A percentile compares a stretch with the other conserved stretches of the same genome.
Conservation (phyloP, 2,113 vertebrate species). For the Lycocorax pyrrhopterus region DNA sequence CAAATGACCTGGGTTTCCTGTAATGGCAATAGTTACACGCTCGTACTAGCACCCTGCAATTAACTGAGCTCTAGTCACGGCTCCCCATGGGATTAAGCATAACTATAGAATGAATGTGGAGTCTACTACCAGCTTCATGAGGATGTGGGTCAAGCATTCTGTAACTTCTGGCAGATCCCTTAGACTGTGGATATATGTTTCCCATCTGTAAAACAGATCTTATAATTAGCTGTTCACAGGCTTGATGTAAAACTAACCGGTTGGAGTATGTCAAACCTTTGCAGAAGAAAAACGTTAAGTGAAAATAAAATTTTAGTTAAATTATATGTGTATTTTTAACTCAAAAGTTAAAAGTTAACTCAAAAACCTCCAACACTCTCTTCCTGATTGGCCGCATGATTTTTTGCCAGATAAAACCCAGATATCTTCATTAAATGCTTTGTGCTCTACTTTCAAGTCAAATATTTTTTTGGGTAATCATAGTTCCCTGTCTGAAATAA, state of each 20-base stretch:
- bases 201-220: not conserved
- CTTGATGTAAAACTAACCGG: not conserved
- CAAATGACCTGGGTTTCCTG: constrained; percentile 42
- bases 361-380: not conserved
- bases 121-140: not conserved
- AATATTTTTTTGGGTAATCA: not conserved
- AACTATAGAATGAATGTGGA: not conserved
- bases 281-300: not conserved
- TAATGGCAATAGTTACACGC: not conserved
- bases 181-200: not conserved
- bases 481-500: not conserved
- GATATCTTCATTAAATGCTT: not conserved
- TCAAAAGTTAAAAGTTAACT: too few species aligned
- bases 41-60: not conserved
- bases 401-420: not conserved
- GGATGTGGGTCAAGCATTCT: not conserved
- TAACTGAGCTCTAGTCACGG: not conserved
- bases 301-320: not conserved
- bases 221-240: not conserved
- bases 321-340: not conserved
- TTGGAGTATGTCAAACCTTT: not conserved
- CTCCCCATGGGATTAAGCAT: not conserved
- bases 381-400: not conserved
- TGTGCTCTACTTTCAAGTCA: not conserved
- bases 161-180: not conserved